phyloP scores from a whole-genome alignment of 2,113 vertebrate species.

The Cnemophilus loriae region DNA sequence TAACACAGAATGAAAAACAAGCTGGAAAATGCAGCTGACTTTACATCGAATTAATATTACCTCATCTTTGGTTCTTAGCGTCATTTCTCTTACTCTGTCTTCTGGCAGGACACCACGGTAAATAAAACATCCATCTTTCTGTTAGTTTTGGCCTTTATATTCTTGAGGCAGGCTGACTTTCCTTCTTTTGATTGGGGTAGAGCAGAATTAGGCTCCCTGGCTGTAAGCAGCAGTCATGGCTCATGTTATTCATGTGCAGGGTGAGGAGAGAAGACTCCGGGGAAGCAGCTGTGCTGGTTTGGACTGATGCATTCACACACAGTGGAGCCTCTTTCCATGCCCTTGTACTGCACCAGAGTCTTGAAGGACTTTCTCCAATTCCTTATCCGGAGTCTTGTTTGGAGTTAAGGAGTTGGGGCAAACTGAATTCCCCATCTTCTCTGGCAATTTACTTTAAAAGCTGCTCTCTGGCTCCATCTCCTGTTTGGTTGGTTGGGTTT shows the following conservation, averaged over 20 bases:
- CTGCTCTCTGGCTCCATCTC: slow-evolving; percentile 63
- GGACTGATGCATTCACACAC: background rate
- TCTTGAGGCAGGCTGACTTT: background rate
- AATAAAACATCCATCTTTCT: background rate
- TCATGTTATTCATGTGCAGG: rapidly evolving
- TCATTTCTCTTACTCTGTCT: background rate
- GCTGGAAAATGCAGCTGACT: background rate
- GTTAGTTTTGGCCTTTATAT: background rate
- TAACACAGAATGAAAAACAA: background rate
- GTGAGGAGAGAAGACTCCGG: background rate
- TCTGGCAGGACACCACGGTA: background rate
- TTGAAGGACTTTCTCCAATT: background rate
- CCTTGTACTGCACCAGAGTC: rapidly evolving
- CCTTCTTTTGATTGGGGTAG: background rate
- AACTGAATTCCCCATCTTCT: background rate
- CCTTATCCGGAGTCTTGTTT: background rate
- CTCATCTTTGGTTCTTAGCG: background rate
- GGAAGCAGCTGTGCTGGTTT: background rate
- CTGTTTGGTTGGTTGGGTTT: background rate
- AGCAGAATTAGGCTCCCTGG: background rate
- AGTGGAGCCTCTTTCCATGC: background rate
- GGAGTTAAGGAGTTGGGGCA: background rate
- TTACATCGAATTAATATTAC: background rate
- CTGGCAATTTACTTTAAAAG: background rate
- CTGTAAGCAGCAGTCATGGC: background rate